Evolutionary conservation across 2,797 vertebrate species (phyloP).

Genomic region (Psittacula echo): DNA sequence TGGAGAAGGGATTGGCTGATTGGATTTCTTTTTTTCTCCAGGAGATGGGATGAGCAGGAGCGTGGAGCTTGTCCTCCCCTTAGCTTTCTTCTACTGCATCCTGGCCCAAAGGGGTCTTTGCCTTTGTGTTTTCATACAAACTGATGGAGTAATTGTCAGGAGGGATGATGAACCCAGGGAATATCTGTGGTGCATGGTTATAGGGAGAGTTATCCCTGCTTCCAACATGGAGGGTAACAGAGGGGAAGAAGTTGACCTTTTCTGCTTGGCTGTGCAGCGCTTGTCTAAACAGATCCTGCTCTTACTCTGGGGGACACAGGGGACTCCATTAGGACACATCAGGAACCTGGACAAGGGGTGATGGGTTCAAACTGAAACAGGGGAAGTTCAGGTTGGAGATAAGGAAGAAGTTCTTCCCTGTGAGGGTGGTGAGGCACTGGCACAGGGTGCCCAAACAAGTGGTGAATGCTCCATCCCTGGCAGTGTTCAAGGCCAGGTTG

Average conservation of each 20-base stretch:
- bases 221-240: neutral
- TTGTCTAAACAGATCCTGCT: neutral
- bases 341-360: neutral
- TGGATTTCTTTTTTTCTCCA: neutral
- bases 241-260: neutral
- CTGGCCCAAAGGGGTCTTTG: neutral
- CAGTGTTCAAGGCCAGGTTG: too few relatives aligned
- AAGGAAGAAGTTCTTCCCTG: neutral
- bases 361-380: neutral
- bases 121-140: neutral
- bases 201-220: neutral
- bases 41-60: neutral
- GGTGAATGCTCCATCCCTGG: too few relatives aligned
- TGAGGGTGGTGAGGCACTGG: too few relatives aligned
- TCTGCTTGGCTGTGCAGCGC: neutral
- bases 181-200: rapidly evolving
- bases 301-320: neutral
- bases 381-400: neutral
- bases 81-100: neutral
- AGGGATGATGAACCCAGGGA: neutral
- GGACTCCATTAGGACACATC: neutral
- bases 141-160: neutral
- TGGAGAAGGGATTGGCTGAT: neutral
- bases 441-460: too few relatives aligned
- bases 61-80: rapidly evolving